Evolutionary conservation across 2,888 invertebrate genomes (phyloP).

Genomic region (Drosophila stalkeri): DNA sequence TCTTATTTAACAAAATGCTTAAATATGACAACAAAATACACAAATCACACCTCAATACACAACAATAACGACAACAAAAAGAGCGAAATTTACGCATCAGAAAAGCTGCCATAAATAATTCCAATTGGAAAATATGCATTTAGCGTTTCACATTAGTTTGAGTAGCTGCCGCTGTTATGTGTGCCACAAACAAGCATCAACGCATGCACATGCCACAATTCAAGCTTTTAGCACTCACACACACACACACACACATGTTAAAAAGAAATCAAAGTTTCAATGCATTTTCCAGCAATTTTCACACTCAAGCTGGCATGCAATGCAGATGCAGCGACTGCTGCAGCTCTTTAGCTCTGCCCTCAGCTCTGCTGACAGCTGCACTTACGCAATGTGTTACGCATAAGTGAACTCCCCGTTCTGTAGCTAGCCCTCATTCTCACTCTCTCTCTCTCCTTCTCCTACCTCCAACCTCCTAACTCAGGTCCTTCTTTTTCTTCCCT

Average conservation of each 20-base stretch:
- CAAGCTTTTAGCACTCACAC: not conserved
- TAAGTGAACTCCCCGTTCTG: slow-evolving; percentile 44
- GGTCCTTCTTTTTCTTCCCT: no score
- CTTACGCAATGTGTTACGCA: slow-evolving; percentile 76
- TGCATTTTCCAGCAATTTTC: slow-evolving; percentile 74
- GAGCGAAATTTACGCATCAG: not conserved
- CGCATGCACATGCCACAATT: not conserved
- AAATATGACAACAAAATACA: not conserved
- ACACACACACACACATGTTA: no score
- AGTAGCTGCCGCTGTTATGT: not conserved
- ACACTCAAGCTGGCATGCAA: slow-evolving; percentile 74
- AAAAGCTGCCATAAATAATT: slow-evolving; percentile 16
- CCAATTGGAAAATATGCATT: slow-evolving; percentile 23
- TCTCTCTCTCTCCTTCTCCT: not conserved
- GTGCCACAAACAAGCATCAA: slow-evolving; percentile 13
- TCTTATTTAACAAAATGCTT: not conserved
- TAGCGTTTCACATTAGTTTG: not conserved
- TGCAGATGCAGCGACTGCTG: slow-evolving; percentile 30
- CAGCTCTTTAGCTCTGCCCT: not conserved
- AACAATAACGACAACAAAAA: not conserved
- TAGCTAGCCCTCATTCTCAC: no score
- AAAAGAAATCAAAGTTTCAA: slow-evolving; percentile 53
- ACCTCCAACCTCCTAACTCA: no score
- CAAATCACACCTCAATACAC: not conserved
- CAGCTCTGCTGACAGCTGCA: slow-evolving; percentile 71